Evolutionary conservation across 2,888 invertebrate genomes (phyloP), one percentile per base, ranked within the genome.

Genomic region (Caenorhabditis uteleia): DNA sequence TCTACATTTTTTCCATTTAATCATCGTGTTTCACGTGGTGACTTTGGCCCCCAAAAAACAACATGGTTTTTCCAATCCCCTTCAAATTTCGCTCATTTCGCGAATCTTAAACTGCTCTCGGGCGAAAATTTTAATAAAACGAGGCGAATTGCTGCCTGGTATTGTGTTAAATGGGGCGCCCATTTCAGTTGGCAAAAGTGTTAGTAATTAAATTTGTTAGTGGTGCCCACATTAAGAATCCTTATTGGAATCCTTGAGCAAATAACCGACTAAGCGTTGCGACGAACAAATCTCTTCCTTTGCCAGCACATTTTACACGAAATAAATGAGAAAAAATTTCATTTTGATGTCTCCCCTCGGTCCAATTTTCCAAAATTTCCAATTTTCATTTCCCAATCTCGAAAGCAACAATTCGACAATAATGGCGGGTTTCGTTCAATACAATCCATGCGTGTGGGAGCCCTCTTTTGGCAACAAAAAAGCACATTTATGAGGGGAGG

Each of bases 151-250:
- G 31, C 26, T 48, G 36, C 31, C 20, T 51, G 43, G 33, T 46
- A 53, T 55, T 54, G 67, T 54, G 69, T 61, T 70, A 70, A 64
- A 70, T 70, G 70, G 70, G 61, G 64, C 66, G 64, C 64, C n/a
- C n/a, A n/a, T n/a, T n/a, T 70, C 57, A 51, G 61, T 43, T 38
- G 29, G 55, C 46, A 40, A 70, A 67, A 48, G 60, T 57, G 67
- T 60, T 67, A 67, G 70, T 70, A 70, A 70, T 70, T 70, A 70
- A 70, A 70, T 70, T 70, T 70, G 70, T 68, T 57, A 62, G 61
- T 42, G 47, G 44, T 55, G 50, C 21, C 29, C 50, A 61, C 61
- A 56, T n/a, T n/a, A 56, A 46, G 31, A 31, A 57, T 40, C 56
- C 64, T 56, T 64, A 67, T 67, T 70, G 66, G 42, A 62, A 70